Evolutionary conservation across 2,888 invertebrate species (phyloP), one percentile per base, ranked within the genome.

Genomic region (Blera fallax): DNA sequence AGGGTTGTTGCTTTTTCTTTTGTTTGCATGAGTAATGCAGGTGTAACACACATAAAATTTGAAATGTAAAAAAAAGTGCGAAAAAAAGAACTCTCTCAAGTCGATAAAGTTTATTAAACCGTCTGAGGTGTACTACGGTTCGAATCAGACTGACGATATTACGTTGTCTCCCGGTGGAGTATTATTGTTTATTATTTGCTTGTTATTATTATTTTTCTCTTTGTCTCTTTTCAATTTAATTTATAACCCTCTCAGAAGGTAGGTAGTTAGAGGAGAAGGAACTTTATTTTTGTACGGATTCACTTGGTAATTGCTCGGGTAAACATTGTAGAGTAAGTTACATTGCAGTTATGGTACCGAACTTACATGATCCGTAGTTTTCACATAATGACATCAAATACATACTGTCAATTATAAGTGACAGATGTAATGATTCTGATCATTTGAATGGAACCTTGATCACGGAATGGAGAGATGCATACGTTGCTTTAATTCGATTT

Each of bases 71-170:
- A 24, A 60, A 43, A 50, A n/a, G n/a, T 58, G 27, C 14, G 37
- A 37, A 62, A 24, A 34, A 56, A 16, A 45, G 21, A 48, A 48
- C 43, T 43, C 7, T 62, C 8, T 10, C 64, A 72, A 72, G 40
- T 34, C 24, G 16, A 21, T 79, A 45, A 18, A 54, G 29, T 60
- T 65, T 34, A 32, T 40, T 40, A 58, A 62, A 80, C 76, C 80
- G 67, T 81, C 85, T 81, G 72, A 32, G 18, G 45, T 62, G 43
- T 43, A 77, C 81, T 72, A 77, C 72, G 76, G 76, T 77, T 81
- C 16, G 62, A 60, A 62, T 67, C 48, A 76, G 76, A 85, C 85
- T 85, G 67, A 67, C 60, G n/a, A 7, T 62, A 37, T n/a, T 18
- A 27, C 34, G 64, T 11, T 11, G 56, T 27, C 21, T 37, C 18